These are phyloP conservation scores for Parnassius apollo DNA, from an alignment of 2,888 invertebrate species.

Conservation along the genomic window DNA sequence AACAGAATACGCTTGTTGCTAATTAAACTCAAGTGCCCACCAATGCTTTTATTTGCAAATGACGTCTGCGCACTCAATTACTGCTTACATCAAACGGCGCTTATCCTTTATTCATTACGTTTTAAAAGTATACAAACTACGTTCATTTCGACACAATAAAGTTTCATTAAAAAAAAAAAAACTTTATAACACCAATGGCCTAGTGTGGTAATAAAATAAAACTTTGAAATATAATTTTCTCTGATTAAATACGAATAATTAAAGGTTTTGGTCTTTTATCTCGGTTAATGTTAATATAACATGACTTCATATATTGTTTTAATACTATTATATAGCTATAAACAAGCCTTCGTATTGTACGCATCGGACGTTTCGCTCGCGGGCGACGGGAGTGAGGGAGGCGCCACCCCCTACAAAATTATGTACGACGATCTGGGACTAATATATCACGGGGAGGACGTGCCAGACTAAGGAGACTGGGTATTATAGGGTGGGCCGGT, in stretches of 20 bases:
- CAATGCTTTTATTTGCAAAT: constrained; percentile 34
- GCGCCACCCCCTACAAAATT: constrained; percentile 76
- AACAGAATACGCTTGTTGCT: constrained; percentile 36
- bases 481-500: constrained; percentile 78
- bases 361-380: constrained; percentile 61
- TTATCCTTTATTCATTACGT: constrained; percentile 15
- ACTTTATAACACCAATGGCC: too few relatives aligned
- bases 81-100: constrained; percentile 14
- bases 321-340: constrained; percentile 67
- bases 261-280: too few relatives aligned
- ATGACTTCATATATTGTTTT: constrained; percentile 23
- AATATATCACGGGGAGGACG: constrained; percentile 81
- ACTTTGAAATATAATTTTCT: too few relatives aligned
- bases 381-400: constrained; percentile 59
- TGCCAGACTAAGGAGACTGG: constrained; percentile 80
- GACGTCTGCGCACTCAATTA: constrained; percentile 26
- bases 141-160: too few relatives aligned
- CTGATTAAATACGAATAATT: too few relatives aligned
- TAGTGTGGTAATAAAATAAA: too few relatives aligned
- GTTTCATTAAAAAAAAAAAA: too few relatives aligned
- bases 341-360: constrained; percentile 78
- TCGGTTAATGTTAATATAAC: background rate
- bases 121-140: constrained; percentile 1
- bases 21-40: constrained; percentile 39
- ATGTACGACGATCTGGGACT: constrained; percentile 82